Evolutionary conservation across 2,888 invertebrate genomes (phyloP), one percentile per base, ranked within the genome.

Genomic region (Clanis bilineata): DNA sequence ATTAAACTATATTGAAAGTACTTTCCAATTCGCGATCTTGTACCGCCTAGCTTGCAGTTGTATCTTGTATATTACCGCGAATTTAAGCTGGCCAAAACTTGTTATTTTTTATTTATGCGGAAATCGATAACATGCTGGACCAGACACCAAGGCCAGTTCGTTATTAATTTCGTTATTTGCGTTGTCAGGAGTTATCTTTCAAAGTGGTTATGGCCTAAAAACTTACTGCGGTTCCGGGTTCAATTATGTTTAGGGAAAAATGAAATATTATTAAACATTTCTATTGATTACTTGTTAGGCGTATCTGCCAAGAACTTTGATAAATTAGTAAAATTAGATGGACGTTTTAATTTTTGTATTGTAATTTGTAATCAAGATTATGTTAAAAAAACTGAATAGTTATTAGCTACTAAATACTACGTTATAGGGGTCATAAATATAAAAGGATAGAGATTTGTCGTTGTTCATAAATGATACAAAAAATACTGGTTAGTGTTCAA

Each of bases 61-160:
- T 36, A 36, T 10, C 12, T 36, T 36, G 10, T 10, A 9, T 15
- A 18, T 32, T 6, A 9, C 25, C 21, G 9, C 28, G 18, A 51
- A 32, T 32, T 18, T 32, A 3, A 32, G 15, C 28, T 28, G 15
- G 45, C 39, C 44, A 61, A 62, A 54, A 44, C 58, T 10, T 32
- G 51, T 51, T 62, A 64, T 43, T 58, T 51, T 64, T 64, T 51
- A 68, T 41, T 18, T 1, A 41, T 58, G 66, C 65, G 72, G 70
- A 77, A 75, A 77, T 75, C 71, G 65, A 74, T 72, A 74, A 68
- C 59, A 58, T 63, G 63, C 58, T 47, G 62, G 62, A 65, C 58
- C 54, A 63, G 62, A 65, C 66, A 63, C 44, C 72, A 75, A 76
- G 76, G 76, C 67, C 69, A 66, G 65, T 58, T 58, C 55, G 58